These are phyloP conservation scores for Peromyscus leucopus DNA, from an alignment of 2,113 vertebrate species.

Conservation along the genomic window DNA sequence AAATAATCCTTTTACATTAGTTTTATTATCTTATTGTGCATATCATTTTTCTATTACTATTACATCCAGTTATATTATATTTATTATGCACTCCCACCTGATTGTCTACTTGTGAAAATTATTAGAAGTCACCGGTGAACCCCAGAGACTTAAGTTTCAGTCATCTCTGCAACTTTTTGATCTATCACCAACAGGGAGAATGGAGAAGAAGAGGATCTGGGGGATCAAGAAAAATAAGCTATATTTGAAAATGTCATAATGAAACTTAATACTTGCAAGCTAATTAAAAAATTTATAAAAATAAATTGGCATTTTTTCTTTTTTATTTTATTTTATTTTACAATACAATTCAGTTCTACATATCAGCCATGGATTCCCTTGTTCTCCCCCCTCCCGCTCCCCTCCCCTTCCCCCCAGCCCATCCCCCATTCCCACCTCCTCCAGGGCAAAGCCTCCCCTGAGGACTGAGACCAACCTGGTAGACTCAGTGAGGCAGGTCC, in stretches of 20 bases:
- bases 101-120: not conserved
- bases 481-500: no score
- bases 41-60: not conserved
- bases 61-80: not conserved
- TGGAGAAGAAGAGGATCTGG: not conserved
- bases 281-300: not conserved
- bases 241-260: not conserved
- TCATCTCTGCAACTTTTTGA: not conserved
- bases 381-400: no score
- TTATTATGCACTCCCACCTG: not conserved
- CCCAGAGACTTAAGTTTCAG: not conserved
- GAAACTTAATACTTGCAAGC: not conserved
- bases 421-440: no score
- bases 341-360: no score
- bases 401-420: no score
- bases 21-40: slow-evolving; percentile 17
- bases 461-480: no score
- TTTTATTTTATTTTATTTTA: no score
- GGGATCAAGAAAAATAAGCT: not conserved
- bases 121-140: not conserved
- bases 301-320: not conserved
- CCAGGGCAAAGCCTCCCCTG: no score
- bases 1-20: not conserved
- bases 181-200: not conserved
- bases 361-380: no score